Base-by-base conservation (phyloP, 2,888 invertebrate species). In the Drosophila kambysellisi region DNA sequence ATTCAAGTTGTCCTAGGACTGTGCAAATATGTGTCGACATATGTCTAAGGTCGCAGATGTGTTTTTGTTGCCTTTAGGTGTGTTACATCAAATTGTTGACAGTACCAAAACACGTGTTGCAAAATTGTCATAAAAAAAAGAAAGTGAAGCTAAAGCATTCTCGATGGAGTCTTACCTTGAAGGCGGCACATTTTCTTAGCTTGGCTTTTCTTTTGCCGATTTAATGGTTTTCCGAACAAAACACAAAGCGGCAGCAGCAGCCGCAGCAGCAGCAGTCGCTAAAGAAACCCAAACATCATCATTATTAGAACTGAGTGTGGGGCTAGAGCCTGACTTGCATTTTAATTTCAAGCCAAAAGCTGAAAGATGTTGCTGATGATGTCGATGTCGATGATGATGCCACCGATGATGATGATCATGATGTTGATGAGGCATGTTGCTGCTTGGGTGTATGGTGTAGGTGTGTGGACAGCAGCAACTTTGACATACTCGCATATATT, bases 61-160 rank as follows among this genome's bases (percentile, higher is more conserved):
- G 25, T 61, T 37, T 57, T 39, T 68, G 54, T 60, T 72, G 50
- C 39, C 61, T 61, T 11, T 29, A 17, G 17, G 66, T 66, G 71
- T 76, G 76, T 64, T 76, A 70, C 73, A 67, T 74, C 75, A 77
- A 86, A 86, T 83, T 86, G 83, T 86, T 86, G 84, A 87, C 85
- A 84, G 89, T 70, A 77, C 70, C 74, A 74, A 76, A 82, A 88
- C 81, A 88, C 87, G 87, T 86, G 89, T 86, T 83, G 81, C 67
- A 78, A 63, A 73, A 71, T 70, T 76, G 70, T 64, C 80, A 73
- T 79, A 79, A 73, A 69, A 73, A 68, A 65, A 51, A 12, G 32
- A 30, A 5, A 37, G 35, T 17, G 54, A 54, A 54, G 35, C 57
- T 60, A 67, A 39, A 71, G 80, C 75, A 75, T 58, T 66, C 69